These are phyloP conservation scores for Leucosticte australis DNA, from an alignment of 2,113 vertebrate genomes.

Conservation along the genomic window DNA sequence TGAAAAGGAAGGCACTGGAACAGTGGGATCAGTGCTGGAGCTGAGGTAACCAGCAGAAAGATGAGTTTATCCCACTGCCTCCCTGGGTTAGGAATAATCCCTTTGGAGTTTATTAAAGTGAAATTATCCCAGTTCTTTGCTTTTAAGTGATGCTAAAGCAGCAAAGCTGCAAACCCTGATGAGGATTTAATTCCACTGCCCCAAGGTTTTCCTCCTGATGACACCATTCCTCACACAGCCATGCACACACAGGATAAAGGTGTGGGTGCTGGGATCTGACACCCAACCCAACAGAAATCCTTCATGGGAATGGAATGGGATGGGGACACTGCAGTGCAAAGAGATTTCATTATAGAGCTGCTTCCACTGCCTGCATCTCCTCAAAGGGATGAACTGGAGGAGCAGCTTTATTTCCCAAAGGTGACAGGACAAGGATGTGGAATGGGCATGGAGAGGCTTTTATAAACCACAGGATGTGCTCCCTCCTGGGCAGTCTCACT, in stretches of 20 bases:
- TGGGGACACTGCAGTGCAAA: neutral
- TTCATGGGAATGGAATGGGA: neutral
- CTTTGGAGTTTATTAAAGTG: neutral
- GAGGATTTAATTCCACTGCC: neutral
- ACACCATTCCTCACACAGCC: neutral
- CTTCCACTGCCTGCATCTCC: neutral
- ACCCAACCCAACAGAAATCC: neutral
- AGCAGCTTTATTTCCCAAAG: neutral
- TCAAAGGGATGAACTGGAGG: neutral
- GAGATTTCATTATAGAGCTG: neutral
- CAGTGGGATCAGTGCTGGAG: neutral
- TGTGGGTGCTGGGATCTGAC: neutral
- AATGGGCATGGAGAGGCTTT: neutral
- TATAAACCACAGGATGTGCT: neutral
- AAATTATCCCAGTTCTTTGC: neutral
- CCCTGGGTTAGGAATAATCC: neutral
- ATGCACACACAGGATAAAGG: accelerated
- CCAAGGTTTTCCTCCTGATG: neutral
- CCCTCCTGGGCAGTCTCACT: neutral
- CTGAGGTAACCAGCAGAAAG: neutral
- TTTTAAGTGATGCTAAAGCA: neutral
- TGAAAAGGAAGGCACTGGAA: neutral
- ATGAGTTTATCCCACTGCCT: neutral
- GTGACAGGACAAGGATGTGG: neutral
- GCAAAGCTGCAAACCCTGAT: neutral